Percentiles rank a stretch among this genome's conserved stretches.
Evolutionary conservation across 2,888 invertebrate species (phyloP).

Genomic region (Julus scandinavius): DNA sequence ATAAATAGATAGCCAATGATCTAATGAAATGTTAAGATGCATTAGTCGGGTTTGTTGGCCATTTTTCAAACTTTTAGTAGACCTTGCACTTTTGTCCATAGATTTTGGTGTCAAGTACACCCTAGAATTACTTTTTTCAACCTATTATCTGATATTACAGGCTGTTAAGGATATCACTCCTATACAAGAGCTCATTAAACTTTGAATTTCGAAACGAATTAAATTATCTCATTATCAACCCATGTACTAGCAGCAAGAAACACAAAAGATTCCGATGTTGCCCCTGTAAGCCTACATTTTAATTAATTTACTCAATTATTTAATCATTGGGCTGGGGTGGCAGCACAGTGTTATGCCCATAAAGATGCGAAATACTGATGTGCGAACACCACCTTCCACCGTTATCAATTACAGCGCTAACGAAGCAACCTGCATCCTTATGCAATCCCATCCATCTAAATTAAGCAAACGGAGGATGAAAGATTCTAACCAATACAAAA

Average conservation of each 20-base stretch:
- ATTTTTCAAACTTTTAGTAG: too few species aligned
- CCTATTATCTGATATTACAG: not conserved
- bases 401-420: slow-evolving; percentile 13
- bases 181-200: not conserved
- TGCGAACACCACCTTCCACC: not conserved
- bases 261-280: not conserved
- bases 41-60: too few species aligned
- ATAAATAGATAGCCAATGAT: too few species aligned
- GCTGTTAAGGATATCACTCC: not conserved
- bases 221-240: not conserved
- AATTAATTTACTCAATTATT: slow-evolving; percentile 33
- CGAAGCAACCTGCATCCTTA: slow-evolving; percentile 14
- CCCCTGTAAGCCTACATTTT: not conserved
- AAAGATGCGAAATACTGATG: not conserved
- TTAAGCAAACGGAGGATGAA: slow-evolving; percentile 39
- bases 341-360: not conserved
- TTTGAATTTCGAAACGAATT: not conserved
- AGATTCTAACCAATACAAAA: slow-evolving; percentile 35
- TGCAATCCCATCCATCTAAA: slow-evolving; percentile 38
- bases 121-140: too few species aligned
- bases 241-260: not conserved
- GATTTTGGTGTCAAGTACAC: too few species aligned
- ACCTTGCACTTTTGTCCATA: too few species aligned
- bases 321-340: not conserved
- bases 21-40: too few species aligned